Evolutionary conservation across 2,113 vertebrate genomes (phyloP).

Genomic region (Sebastes schlegelii): DNA sequence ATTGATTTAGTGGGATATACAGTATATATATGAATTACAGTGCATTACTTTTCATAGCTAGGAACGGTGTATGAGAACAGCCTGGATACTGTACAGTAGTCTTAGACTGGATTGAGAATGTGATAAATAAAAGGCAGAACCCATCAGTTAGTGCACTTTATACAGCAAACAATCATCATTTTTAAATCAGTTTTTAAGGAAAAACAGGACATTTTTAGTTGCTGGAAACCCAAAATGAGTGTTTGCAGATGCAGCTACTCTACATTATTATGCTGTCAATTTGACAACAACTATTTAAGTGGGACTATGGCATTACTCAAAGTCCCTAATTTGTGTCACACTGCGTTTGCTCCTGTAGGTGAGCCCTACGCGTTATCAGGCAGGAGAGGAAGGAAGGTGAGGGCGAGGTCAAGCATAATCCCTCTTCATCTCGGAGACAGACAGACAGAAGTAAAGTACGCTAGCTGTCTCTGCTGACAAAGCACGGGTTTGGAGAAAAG

Average conservation of each 20-base stretch:
- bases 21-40: too few species aligned
- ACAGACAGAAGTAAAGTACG: slow-evolving; percentile 18
- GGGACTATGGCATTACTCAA: neutral
- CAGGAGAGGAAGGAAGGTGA: neutral
- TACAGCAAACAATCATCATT: neutral
- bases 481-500: slow-evolving; percentile 24
- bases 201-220: too few species aligned
- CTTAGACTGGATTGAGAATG: neutral
- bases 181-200: too few species aligned
- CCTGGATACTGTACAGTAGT: neutral
- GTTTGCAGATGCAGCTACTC: slow-evolving; percentile 3
- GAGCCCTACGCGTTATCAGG: neutral
- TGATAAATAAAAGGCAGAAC: neutral
- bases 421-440: slow-evolving; percentile 36
- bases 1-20: too few species aligned
- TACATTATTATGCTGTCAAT: slow-evolving; percentile 1
- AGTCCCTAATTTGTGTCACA: neutral
- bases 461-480: slow-evolving; percentile 38
- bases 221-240: neutral
- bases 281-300: neutral
- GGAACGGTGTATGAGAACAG: too few species aligned
- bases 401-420: neutral
- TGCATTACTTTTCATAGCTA: too few species aligned
- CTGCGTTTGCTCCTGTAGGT: neutral
- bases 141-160: neutral